Base-by-base conservation (phyloP, 2,797 vertebrate species). In the Scolopax rusticola region DNA sequence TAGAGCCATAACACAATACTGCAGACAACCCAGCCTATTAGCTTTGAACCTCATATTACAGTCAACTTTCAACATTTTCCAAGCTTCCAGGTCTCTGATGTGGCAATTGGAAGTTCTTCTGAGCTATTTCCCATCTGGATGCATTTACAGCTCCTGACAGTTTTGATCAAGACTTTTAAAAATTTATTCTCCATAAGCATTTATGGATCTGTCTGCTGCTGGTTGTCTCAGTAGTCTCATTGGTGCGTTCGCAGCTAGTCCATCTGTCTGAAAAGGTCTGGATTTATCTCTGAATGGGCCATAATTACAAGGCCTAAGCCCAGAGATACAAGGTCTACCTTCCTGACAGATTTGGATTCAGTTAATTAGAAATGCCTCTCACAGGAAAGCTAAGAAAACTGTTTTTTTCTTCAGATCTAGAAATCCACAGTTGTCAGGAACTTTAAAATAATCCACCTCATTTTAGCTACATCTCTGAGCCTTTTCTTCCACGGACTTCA, bases 61-160 rank as follows among this genome's bases (percentile, higher is more conserved):
- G 83, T 88, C 93, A 94, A 89, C 87, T 97, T 89, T 83, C 94
- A 89, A 82, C 84, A 83, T 96, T 95, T 94, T 96, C 92, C 93
- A 93, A 96, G 95, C 63, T 59, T 94, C 43, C 91, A 61, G 41
- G 69, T 86, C 92, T 96, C 87, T 94, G 91, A 84, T 87, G 86
- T 87, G 76, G 41, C 80, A 88, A 92, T 23, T 75, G 53, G 54
- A 88, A 64, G 85, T 81, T 96, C 93, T 94, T 92, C 64, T 86
- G 79, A 94, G n/a, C 84, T 79, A 19, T 87, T 91, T 95, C 78
- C 45, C 87, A 41, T 87, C 87, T 18, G 64, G 95, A 94, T 95
- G 71, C n/a, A 43, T 91, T 92, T 88, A 94, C 67, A 68, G 25
- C 43, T 90, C 68, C 80, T 83, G 90, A 83, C 84, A 90, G 61